Evolutionary conservation across 2,113 vertebrate species (phyloP).

Genomic region (Rhabdornis inornatus): DNA sequence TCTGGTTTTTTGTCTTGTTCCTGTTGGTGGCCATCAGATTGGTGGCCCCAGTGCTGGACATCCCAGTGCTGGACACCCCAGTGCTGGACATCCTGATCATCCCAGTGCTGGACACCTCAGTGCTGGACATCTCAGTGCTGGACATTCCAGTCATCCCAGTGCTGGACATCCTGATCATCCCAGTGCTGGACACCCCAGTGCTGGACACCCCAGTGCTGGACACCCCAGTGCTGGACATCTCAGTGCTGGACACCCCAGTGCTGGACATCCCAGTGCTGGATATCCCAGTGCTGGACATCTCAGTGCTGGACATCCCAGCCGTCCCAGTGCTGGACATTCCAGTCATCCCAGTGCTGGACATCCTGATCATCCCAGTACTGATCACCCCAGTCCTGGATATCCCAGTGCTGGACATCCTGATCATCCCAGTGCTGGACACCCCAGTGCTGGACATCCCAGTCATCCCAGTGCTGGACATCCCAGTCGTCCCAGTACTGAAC

Average conservation of each 20-base stretch:
- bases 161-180: no score
- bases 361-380: no score
- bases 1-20: rapidly evolving
- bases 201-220: background rate
- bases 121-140: background rate
- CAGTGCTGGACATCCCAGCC: background rate
- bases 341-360: no score
- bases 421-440: background rate
- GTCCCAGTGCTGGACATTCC: background rate
- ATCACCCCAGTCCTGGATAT: background rate
- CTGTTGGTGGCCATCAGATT: background rate
- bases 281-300: background rate
- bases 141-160: background rate
- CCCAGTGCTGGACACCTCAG: background rate
- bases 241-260: background rate
- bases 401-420: background rate
- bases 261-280: background rate
- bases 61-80: background rate
- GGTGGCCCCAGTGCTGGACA: no score
- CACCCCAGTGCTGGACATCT: background rate
- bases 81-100: no score
- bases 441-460: background rate
- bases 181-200: background rate
- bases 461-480: background rate
- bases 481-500: background rate